Evolutionary conservation across 2,113 vertebrate genomes (phyloP), one percentile per base, ranked within the genome.

Genomic region (Pygoscelis antarcticus): DNA sequence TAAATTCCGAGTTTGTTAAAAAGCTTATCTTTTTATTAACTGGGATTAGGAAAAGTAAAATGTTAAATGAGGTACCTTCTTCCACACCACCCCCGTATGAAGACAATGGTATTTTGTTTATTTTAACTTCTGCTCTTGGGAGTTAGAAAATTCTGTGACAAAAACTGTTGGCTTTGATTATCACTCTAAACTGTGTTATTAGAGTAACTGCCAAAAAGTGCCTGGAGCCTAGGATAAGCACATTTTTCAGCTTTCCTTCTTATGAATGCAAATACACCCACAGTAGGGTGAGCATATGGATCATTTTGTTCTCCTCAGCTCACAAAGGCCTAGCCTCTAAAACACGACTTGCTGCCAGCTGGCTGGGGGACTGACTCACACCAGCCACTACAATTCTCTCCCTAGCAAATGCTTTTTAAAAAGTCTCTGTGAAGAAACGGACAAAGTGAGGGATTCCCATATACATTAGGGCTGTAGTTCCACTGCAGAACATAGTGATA

Each of bases 161-260:
- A 89, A 96, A 94, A 65, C 95, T 83, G 78, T 65, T 97, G 83
- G 65, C 80, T 93, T 89, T 84, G 65, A 86, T 92, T 91, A 72
- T 60, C 40, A 40, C 74, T 61, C 61, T 87, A 61, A 96, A 79
- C 74, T 89, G 57, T 89, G 83, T 84, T 92, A 95, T 94, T 85
- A 92, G 64, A 91, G 40, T 49, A 90, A 69, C 74, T 93, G 94
- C 80, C 91, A 95, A 97, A 92, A 95, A 96, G 81, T 91, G 80
- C 54, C 84, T 79, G 82, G 62, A 95, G 91, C 42, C 65, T 89
- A 61, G 89, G 65, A 79, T 42, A 94, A 84, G 89, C 83, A 85
- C 74, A 92, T 95, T 93, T 96, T 97, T 83, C 87, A 91, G 92
- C 27, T 76, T 92, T 84, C 87, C 70, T 92, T 72, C 65, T 87